Percentiles rank a stretch among this genome's conserved stretches.
These are phyloP conservation scores for Melipona bicolor DNA, from an alignment of 2,888 invertebrate species.

Conservation along the genomic window DNA sequence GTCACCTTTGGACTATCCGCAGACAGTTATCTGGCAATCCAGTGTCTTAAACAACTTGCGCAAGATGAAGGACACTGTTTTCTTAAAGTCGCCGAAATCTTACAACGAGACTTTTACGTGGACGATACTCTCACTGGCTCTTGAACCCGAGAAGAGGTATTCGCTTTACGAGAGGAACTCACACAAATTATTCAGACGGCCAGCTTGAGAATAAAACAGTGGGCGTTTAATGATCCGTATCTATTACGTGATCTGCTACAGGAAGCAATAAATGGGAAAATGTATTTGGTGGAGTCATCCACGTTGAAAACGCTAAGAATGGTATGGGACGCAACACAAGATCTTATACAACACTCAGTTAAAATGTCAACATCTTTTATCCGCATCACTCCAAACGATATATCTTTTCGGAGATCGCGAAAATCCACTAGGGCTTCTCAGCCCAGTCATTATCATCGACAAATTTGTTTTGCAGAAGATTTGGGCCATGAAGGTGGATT, in stretches of 20 bases:
- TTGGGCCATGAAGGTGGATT: too few species aligned
- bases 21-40: constrained; percentile 68
- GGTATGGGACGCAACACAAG: constrained; percentile 43
- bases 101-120: constrained; percentile 54
- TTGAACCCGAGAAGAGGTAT: constrained; percentile 15
- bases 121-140: constrained; percentile 58
- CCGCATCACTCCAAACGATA: not conserved
- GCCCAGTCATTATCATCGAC: constrained; percentile 38
- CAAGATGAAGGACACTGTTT: constrained; percentile 37
- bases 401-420: constrained; percentile 60
- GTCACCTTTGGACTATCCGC: constrained; percentile 71
- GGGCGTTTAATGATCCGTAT: constrained; percentile 57
- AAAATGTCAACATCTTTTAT: not conserved
- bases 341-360: constrained; percentile 50
- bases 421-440: constrained; percentile 60
- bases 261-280: constrained; percentile 29
- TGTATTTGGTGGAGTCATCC: constrained; percentile 5
- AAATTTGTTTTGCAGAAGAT: too few species aligned
- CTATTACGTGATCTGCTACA: constrained; percentile 29
- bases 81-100: constrained; percentile 14
- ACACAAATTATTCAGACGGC: constrained; percentile 32
- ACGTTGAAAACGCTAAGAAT: constrained; percentile 56
- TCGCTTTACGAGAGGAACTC: constrained; percentile 42
- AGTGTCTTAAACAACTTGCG: constrained; percentile 48
- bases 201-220: constrained; percentile 55